These are phyloP conservation scores for Drosophila recens DNA, from an alignment of 2,888 invertebrate species.

Conservation along the genomic window DNA sequence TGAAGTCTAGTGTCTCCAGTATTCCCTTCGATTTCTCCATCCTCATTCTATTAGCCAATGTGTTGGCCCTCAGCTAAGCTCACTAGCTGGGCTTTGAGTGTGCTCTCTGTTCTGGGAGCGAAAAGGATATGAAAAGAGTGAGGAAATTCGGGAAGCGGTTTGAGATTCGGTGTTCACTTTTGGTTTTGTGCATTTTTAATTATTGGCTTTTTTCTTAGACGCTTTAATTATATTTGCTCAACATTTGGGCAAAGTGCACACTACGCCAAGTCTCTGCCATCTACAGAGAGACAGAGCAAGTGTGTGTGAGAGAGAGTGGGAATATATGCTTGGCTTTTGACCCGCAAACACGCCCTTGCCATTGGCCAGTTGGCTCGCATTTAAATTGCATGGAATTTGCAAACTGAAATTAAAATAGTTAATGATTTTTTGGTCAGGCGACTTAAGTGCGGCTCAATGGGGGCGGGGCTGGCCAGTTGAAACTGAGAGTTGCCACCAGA, in stretches of 20 bases:
- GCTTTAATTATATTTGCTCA: constrained; percentile 78
- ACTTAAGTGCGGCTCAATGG: constrained; percentile 69
- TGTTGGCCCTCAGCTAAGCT: constrained; percentile 16
- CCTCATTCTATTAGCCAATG: not conserved
- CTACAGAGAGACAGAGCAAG: not conserved
- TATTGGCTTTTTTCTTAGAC: constrained; percentile 79
- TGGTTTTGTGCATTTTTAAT: constrained; percentile 80
- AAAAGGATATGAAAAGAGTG: not conserved
- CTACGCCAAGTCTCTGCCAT: constrained; percentile 14
- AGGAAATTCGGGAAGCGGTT: not conserved
- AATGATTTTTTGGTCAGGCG: constrained; percentile 78
- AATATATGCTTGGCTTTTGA: constrained; percentile 31
- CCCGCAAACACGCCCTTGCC: constrained; percentile 58
- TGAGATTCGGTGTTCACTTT: constrained; percentile 47
- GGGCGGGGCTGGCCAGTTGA: constrained; percentile 41
- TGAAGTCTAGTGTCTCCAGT: not conserved
- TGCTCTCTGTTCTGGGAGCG: not conserved
- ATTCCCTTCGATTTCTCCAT: not conserved
- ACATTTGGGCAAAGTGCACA: constrained; percentile 70
- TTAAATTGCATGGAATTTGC: constrained; percentile 80
- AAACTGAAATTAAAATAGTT: constrained; percentile 80
- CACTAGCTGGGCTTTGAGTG: constrained; percentile 29
- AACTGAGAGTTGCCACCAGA: not conserved
- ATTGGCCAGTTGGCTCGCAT: constrained; percentile 51
- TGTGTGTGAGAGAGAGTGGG: not conserved